Evolutionary conservation across 2,113 vertebrate species (phyloP).

Genomic region (Maccullochella peelii): DNA sequence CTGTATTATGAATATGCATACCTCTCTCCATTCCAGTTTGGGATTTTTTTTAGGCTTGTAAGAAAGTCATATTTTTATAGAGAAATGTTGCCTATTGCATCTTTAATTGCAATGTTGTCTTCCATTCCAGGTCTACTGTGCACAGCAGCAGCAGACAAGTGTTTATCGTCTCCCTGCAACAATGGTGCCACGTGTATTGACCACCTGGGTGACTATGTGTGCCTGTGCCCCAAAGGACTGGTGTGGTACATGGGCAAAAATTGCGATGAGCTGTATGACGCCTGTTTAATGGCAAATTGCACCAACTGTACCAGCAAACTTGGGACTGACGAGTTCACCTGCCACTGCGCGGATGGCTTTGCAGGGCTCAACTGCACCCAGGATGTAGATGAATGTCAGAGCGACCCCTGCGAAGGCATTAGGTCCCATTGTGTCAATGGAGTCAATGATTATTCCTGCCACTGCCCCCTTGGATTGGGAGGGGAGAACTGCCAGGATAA

Average conservation of each 20-base stretch:
- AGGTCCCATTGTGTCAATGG: conserved; percentile 76
- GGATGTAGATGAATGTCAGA: conserved; percentile 79
- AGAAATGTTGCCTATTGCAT: neutral
- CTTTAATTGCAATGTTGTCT: neutral
- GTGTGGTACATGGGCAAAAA: conserved; percentile 80
- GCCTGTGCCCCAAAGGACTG: conserved; percentile 80
- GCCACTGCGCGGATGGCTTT: conserved; percentile 81
- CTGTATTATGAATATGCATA: too few relatives aligned
- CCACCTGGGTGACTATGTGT: conserved; percentile 80
- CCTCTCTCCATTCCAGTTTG: neutral
- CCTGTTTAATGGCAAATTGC: conserved; percentile 78
- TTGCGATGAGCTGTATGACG: conserved; percentile 85
- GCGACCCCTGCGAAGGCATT: conserved; percentile 82
- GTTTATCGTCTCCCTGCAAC: conserved; percentile 86
- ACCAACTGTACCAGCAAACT: conserved; percentile 69
- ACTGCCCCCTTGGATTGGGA: conserved; percentile 80
- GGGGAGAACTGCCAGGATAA: conserved; percentile 79
- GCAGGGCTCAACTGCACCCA: conserved; percentile 76
- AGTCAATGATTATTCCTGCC: conserved; percentile 79
- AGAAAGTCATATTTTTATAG: neutral
- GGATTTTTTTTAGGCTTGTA: neutral
- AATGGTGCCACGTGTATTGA: conserved; percentile 87
- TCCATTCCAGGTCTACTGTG: conserved; percentile 76
- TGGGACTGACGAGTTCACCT: conserved; percentile 80
- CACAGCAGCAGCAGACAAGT: conserved; percentile 79